Conservation (phyloP, 1,140 invertebrate genomes). For the Bilobella aurantiaca region DNA sequence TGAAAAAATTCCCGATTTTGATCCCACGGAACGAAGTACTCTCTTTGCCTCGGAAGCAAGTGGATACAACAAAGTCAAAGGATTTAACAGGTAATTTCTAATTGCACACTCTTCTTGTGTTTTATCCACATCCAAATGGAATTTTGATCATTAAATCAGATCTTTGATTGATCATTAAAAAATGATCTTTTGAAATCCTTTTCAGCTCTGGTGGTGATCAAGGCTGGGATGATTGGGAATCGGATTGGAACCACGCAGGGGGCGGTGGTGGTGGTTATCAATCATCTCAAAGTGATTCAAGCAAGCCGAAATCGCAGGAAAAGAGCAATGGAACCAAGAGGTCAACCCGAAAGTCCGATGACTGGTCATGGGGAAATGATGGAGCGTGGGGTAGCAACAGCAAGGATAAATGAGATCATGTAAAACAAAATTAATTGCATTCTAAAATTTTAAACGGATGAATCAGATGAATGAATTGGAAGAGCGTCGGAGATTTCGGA, state of each 20-base stretch:
- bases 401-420: slow-evolving; percentile 16
- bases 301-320: background rate
- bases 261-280: slow-evolving; percentile 24
- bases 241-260: slow-evolving; percentile 22
- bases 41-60: slow-evolving; percentile 6
- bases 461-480: too few species aligned
- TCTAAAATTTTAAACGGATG: background rate
- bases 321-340: background rate
- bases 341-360: slow-evolving; percentile 26
- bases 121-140: background rate
- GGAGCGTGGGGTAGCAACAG: slow-evolving; percentile 23
- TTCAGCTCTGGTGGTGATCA: slow-evolving; percentile 4
- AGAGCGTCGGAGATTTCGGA: too few species aligned
- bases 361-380: slow-evolving; percentile 33
- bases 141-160: background rate
- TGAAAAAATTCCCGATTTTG: slow-evolving; percentile 30
- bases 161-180: background rate
- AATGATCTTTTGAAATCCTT: background rate
- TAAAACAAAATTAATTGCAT: background rate
- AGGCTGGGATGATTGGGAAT: slow-evolving; percentile 31
- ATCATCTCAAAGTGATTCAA: background rate
- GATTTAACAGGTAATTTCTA: too few species aligned
- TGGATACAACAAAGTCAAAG: background rate
- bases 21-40: slow-evolving; percentile 23
- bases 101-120: too few species aligned